Evolutionary conservation across 2,888 invertebrate genomes (phyloP), one percentile per base, ranked within the genome.

Genomic region (Drosophila melanosoma): DNA sequence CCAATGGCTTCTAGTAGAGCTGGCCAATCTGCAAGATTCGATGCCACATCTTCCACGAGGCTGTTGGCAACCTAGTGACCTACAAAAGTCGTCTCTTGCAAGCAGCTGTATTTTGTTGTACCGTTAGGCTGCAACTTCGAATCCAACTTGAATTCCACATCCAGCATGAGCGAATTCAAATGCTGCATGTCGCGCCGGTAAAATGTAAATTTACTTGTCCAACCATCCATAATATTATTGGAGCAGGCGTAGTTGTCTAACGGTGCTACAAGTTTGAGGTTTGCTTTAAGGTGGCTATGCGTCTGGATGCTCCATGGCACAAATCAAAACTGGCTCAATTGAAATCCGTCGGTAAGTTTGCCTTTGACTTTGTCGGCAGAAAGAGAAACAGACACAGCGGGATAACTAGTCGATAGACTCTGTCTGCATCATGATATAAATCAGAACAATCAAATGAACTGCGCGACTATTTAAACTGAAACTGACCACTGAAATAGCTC

Each of bases 351-450:
- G 74, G 81, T 74, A 77, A 68, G 59, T 62, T 71, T 90, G 89
- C 76, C 85, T 84, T 89, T 89, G 90, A 79, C 90, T 90, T 87
- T 87, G 87, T 87, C 90, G 87, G 90, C 90, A 80, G 71, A 76
- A 76, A 73, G 70, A 83, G 62, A 68, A 76, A 76, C 78, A 83
- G 54, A 64, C 66, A 72, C 89, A 90, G 88, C 86, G 87, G 80
- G 83, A 81, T 62, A 69, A 12, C 42, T 62, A 72, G 42, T 63
- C 78, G 63, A 67, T 49, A 52, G 67, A 71, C 66, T 20, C 32
- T 4, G 11, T 45, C 15, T 3, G 20, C 45, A 64, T 69, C 69
- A 59, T 72, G 81, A 70, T 76, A 72, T 81, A 83, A 65, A 74
- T 83, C 71, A 72, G 49, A 23, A 32, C 51, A 82, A 73, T 84